Percentiles rank a stretch among this genome's conserved stretches.
These are phyloP conservation scores for Lerista edwardsae DNA, from an alignment of 2,797 vertebrate species.

Conservation along the genomic window DNA sequence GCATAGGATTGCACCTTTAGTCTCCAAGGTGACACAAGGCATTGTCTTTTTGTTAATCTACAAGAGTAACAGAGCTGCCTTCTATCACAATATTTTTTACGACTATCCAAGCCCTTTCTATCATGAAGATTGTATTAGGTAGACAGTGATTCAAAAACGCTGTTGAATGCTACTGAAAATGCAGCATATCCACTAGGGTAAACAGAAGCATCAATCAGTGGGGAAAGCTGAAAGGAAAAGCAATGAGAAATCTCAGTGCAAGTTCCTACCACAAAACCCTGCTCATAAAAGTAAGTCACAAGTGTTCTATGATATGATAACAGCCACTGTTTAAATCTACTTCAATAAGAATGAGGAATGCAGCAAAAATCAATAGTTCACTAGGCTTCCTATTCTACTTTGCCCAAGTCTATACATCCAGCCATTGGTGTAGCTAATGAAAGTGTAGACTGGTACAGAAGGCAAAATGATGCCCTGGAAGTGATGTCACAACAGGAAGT, in stretches of 20 bases:
- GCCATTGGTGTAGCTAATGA: too few species aligned
- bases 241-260: conserved; percentile 2
- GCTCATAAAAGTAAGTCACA: neutral
- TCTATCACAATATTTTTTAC: neutral
- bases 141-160: conserved; percentile 4
- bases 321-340: neutral
- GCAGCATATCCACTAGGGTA: neutral
- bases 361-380: too few species aligned
- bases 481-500: too few species aligned
- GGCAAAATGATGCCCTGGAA: too few species aligned
- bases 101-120: neutral
- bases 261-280: neutral
- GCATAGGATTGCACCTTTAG: too few species aligned
- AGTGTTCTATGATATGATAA: neutral
- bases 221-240: neutral
- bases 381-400: too few species aligned
- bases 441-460: too few species aligned
- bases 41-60: neutral
- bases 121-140: neutral
- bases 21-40: neutral
- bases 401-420: too few species aligned
- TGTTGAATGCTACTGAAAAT: neutral
- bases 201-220: conserved; percentile 12
- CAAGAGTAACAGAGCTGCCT: neutral
- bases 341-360: neutral